A percentile compares a stretch with the other conserved stretches of the same genome.
phyloP scores from a whole-genome alignment of 2,888 invertebrate genomes.

The Ptychoptera albimana region DNA sequence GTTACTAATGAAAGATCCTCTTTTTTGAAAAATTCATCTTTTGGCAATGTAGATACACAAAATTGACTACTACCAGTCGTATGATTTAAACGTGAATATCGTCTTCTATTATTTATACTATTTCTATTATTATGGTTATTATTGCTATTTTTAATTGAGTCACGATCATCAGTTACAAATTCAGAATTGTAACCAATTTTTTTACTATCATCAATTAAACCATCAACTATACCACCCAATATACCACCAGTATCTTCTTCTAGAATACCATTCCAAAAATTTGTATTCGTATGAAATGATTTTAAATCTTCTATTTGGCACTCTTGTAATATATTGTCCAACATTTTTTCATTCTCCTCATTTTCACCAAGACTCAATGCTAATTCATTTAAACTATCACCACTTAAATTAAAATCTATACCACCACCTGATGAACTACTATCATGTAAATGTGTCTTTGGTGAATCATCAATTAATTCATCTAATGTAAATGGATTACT shows the following conservation, averaged over 20 bases:
- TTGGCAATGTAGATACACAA: not conserved
- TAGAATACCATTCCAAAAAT: slow-evolving; percentile 30
- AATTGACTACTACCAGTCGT: not conserved
- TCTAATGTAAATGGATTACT: slow-evolving; percentile 24
- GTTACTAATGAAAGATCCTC: not conserved
- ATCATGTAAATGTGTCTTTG: not conserved
- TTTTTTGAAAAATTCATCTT: not conserved
- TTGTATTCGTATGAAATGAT: slow-evolving; percentile 27
- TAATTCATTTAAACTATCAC: slow-evolving; percentile 28
- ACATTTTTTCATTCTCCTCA: slow-evolving; percentile 27
- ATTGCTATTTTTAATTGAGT: slow-evolving; percentile 4
- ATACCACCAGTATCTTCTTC: slow-evolving; percentile 27
- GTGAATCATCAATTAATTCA: slow-evolving; percentile 18
- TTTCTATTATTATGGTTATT: not conserved
- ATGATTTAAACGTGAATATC: not conserved
- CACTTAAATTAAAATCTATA: slow-evolving; percentile 27
- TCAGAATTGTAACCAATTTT: slow-evolving; percentile 1
- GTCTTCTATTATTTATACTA: no score
- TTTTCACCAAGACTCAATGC: slow-evolving; percentile 24
- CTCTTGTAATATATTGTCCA: slow-evolving; percentile 30
- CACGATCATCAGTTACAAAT: not conserved
- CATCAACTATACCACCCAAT: slow-evolving; percentile 13
- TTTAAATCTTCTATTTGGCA: slow-evolving; percentile 30
- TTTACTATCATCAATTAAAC: slow-evolving; percentile 1
- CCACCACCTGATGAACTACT: slow-evolving; percentile 14